A percentile compares a stretch with the other conserved stretches of the same genome.
These are phyloP conservation scores for Pomacea canaliculata DNA, from an alignment of 2,888 invertebrate genomes.

Conservation along the genomic window DNA sequence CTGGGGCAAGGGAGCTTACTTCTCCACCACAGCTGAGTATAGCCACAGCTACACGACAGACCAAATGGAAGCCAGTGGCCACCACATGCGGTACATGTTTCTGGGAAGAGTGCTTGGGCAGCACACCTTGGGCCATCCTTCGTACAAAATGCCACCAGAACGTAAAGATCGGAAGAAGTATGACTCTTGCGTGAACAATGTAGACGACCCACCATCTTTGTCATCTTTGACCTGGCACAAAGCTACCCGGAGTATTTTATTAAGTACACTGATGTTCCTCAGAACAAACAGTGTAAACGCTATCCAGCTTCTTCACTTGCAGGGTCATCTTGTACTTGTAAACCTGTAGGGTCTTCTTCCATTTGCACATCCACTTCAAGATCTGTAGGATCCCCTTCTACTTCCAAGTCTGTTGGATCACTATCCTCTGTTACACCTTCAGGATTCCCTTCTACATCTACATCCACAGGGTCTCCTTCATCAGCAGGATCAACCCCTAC, in stretches of 20 bases:
- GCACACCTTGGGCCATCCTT: constrained; percentile 3
- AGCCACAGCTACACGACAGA: constrained; percentile 51
- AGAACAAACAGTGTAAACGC: no score
- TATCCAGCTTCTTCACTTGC: no score
- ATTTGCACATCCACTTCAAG: no score
- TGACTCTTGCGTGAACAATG: constrained; percentile 14
- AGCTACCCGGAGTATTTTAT: constrained; percentile 16
- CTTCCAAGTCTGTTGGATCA: no score
- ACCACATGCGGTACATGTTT: constrained; percentile 13
- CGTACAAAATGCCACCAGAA: neutral
- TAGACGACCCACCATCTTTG: constrained; percentile 11
- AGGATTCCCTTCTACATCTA: no score
- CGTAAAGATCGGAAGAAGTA: constrained; percentile 9
- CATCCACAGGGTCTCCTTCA: no score
- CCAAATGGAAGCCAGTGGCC: neutral
- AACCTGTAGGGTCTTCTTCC: no score
- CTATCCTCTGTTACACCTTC: no score
- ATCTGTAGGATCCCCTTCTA: no score
- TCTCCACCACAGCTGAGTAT: constrained; percentile 53
- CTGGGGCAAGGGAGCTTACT: constrained; percentile 56
- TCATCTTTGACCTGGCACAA: constrained; percentile 19
- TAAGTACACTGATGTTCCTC: neutral
- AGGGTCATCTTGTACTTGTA: no score
- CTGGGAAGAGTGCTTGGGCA: constrained; percentile 8
- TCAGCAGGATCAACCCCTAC: no score